Percentiles rank a stretch among this genome's conserved stretches.
Evolutionary conservation across 64 coral and sea anemone species (phyloP).

Genomic region (Montipora capricornis): DNA sequence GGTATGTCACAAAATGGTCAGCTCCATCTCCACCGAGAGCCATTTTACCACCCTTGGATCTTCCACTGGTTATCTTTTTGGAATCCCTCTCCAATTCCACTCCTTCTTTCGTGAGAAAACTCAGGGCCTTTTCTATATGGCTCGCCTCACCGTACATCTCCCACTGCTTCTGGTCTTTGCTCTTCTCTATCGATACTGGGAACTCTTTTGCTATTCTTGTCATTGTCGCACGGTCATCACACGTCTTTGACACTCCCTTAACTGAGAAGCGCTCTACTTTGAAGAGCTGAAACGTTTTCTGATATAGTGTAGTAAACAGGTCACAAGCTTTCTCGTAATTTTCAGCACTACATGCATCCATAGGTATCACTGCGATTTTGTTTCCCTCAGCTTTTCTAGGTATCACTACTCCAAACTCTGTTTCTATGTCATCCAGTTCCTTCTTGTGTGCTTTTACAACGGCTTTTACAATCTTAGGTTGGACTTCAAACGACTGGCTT

Average conservation of each 20-base stretch:
- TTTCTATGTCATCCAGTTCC: background rate
- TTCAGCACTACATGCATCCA: background rate
- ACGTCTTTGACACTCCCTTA: background rate
- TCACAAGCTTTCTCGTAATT: constrained; percentile 19
- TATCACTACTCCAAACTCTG: background rate
- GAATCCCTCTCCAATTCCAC: background rate
- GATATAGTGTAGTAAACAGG: constrained; percentile 23
- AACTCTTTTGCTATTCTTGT: background rate
- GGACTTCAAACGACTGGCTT: background rate
- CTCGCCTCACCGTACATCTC: constrained; percentile 20
- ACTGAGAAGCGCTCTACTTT: constrained; percentile 19
- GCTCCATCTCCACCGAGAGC: background rate
- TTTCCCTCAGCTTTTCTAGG: background rate
- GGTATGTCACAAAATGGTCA: background rate
- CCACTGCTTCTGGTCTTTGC: constrained; percentile 35
- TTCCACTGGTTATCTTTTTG: background rate
- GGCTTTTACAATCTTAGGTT: constrained; percentile 5
- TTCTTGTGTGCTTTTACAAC: constrained; percentile 29
- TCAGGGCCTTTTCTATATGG: background rate
- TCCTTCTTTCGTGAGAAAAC: background rate
- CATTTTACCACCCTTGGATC: background rate
- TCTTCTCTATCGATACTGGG: background rate
- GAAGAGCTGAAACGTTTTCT: background rate
- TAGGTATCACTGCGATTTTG: background rate
- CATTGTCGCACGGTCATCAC: background rate